Base-by-base conservation (phyloP, 2,888 invertebrate species). In the Chaitophorus viminalis region DNA sequence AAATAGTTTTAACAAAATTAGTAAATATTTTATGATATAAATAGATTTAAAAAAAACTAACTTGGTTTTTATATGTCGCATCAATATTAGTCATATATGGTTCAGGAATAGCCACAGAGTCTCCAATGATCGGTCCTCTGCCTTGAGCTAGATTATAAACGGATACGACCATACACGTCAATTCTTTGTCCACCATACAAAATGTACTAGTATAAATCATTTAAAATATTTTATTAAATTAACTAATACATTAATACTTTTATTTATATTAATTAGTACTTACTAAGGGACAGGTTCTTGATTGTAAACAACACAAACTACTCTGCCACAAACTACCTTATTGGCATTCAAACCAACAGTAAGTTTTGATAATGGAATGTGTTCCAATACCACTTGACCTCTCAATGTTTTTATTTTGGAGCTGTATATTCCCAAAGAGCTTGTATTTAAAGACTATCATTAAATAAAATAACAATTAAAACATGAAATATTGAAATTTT, bases 101-200 rank as follows among this genome's bases (percentile, higher is more conserved):
- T 91, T 96, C 96, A 0, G 96, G 95, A 90, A 97, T 94, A 17
- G 95, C 95, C 25, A 97, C 95, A 52, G 95, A 94, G 92, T 97
- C 96, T 1, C 97, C 97, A 89, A 97, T 95, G 89, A 96, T 95
- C 84, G 95, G 95, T 74, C 97, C 97, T 91, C 94, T 94, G 0
- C 96, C 96, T 90, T 94, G 94, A 14, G 95, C 95, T 92, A 96
- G 93, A 92, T 97, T 97, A 92, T 96, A 97, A 77, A 97, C 94
- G 0, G 95, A 95, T 89, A 97, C 96, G 33, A 94, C 94, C 79
- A 95, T 92, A 91, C 96, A 96, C 2, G 93, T 92, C 92, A 94
- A 93, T 88, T 94, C 93, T 90, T 93, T 93, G 92, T 97, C 97
- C 76, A 96, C 93, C 91, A 97, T 92, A 90, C 96, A 96, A 92